These are phyloP conservation scores for Ophion slaviceki DNA, from an alignment of 2,888 invertebrate species.

Conservation along the genomic window DNA sequence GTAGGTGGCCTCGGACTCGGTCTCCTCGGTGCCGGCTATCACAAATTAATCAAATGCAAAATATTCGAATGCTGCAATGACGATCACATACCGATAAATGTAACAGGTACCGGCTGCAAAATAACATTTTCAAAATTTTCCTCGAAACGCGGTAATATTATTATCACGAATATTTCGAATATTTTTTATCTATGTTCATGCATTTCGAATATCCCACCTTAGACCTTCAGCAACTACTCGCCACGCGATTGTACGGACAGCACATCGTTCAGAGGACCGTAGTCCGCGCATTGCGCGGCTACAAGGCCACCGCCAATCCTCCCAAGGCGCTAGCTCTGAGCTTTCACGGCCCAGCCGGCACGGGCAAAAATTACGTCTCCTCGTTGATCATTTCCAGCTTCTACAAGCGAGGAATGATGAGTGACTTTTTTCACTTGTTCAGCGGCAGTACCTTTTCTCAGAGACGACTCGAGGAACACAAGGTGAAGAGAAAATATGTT, in stretches of 20 bases:
- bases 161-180: neutral
- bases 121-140: neutral
- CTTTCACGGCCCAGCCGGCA: constrained; percentile 97
- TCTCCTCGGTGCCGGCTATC: constrained; percentile 40
- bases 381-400: constrained; percentile 90
- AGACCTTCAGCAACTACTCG: constrained; percentile 50
- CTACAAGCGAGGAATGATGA: constrained; percentile 89
- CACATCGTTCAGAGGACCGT: constrained; percentile 91
- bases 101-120: constrained; percentile 36
- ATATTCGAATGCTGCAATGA: constrained; percentile 55
- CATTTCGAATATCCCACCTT: neutral
- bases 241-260: constrained; percentile 88
- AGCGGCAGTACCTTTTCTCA: constrained; percentile 92
- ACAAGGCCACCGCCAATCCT: constrained; percentile 84
- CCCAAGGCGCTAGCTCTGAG: constrained; percentile 95
- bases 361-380: constrained; percentile 95
- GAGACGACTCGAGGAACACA: constrained; percentile 85
- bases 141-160: neutral
- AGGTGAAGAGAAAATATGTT: constrained; percentile 79
- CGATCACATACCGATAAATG: constrained; percentile 41
- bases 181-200: neutral
- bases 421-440: constrained; percentile 92
- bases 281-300: constrained; percentile 88
- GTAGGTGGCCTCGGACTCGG: constrained; percentile 39
- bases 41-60: constrained; percentile 42